Evolutionary conservation across 53 echinoderm and acorn worm species (phyloP).

Genomic region (Paelopatides confundens): DNA sequence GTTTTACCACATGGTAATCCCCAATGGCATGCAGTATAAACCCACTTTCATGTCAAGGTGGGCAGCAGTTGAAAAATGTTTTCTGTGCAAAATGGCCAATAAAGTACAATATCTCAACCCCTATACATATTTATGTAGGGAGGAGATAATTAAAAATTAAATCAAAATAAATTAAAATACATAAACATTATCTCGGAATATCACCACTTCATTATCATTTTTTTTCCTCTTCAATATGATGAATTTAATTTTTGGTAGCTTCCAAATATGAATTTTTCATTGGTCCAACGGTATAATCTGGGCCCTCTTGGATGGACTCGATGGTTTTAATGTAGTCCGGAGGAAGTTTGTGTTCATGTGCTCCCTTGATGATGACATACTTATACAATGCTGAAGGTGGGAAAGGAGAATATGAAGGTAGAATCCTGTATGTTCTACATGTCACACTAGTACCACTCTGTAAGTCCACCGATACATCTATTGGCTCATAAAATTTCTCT

Average conservation of each 20-base stretch:
- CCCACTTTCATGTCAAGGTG: too few species aligned
- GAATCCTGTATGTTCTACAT: conserved; percentile 28
- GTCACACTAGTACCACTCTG: neutral
- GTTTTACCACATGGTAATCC: too few species aligned
- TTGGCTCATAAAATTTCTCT: neutral
- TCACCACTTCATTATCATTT: too few species aligned
- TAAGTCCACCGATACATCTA: neutral
- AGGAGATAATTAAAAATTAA: too few species aligned
- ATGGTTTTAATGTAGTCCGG: neutral
- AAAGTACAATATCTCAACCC: too few species aligned
- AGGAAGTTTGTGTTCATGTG: conserved; percentile 30
- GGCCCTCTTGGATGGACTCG: neutral
- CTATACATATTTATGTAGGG: too few species aligned
- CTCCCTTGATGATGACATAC: neutral
- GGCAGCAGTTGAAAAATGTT: too few species aligned
- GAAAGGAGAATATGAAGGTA: neutral
- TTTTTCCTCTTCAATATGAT: too few species aligned
- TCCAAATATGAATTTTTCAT: conserved; percentile 2
- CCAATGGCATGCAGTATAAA: too few species aligned
- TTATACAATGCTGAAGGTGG: neutral
- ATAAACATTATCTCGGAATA: too few species aligned
- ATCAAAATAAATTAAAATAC: too few species aligned
- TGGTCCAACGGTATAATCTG: neutral
- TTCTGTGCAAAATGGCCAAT: too few species aligned
- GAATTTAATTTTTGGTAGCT: neutral